Base-by-base conservation (phyloP, 2,888 invertebrate species). In the Unio pictorum region DNA sequence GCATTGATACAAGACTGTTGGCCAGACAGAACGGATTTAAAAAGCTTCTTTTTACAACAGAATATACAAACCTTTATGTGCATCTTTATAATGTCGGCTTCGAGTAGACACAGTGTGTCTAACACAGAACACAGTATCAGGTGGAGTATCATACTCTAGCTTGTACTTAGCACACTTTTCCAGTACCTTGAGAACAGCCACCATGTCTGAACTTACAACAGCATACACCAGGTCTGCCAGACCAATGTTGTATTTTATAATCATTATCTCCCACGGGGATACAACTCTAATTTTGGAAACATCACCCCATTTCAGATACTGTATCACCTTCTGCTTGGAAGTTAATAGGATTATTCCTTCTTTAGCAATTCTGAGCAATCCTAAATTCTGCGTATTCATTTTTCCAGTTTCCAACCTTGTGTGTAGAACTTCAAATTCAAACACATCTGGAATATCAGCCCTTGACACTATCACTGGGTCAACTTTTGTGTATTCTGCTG, bases 181-280 rank as follows among this genome's bases (percentile, higher is more conserved):
- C 34, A 81, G 57, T 28, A 81, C 55, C 64, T 73, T 74, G 28
- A 80, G 65, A 18, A 78, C 67, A 34, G 75, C 73, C n/a, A 79
- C 69, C 71, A 82, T 71, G 20, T 72, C 69, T 20, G 83, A 76
- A 67, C 81, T 79, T 57, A 82, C 75, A 11, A 81, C 59, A 56
- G 69, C 61, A 68, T 76, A 84, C 8, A 65, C 72, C 55, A 84
- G 61, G 66, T 85, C 85, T 45, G 84, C 75, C 68, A 78, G 68
- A 8, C 85, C 85, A 55, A 84, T 81, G 34, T 73, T 74, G 58
- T 75, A 80, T 58, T 74, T 65, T 66, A 79, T 76, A 8, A 83
- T 70, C 55, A 76, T 72, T 17, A 84, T 71, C 66, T 85, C 81
- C 78, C 80, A 85, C 6, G 82, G 81, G 11, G 79, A 81, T 3